Base-by-base conservation (phyloP, 2,888 invertebrate genomes). In the Melanostoma mellinum region DNA sequence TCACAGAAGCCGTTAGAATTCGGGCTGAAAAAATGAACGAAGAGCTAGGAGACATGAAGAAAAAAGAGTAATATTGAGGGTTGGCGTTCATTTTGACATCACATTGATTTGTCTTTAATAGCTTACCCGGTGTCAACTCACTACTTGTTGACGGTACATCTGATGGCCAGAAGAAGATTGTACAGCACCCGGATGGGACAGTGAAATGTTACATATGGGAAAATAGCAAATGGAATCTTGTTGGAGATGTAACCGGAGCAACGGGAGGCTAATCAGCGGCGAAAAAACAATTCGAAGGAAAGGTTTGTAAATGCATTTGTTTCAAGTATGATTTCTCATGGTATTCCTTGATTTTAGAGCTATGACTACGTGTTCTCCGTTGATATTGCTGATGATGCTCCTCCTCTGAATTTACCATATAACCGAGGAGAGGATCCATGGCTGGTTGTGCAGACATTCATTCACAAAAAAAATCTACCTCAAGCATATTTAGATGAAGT, bases 341-440 rank as follows among this genome's bases (percentile, higher is more conserved):
- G 2, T 6, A 35, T 32, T 52, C 9, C 6, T 60, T 20, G 40
- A 8, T 77, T 20, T 20, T 60, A 89, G 88, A 96, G 97, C 88
- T 99, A 98, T 89, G 99, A 99, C 92, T 98, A 94, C 91, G 98
- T 99, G 38, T 98, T 99, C 90, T 95, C 94, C 86, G 97, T 99
- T 9, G 98, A 98, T 88, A 95, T 99, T 71, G 96, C 98, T 88
- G 98, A 98, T 88, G 97, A 96, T 0, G 94, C 94, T 58, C 97
- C 97, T 0, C 94, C 97, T 0, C 92, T 98, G 30, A 98, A 98
- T 90, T 92, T 99, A 85, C 98, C 98, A 0, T 99, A 95, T n/a
- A 98, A 99, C 91, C 93, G 93, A 77, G 94, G 93, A 32, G 97
- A 99, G 86, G 98, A 99, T 92, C 98, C 98, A 0, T 98, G 97